Percentiles rank a stretch among this genome's conserved stretches.
phyloP scores from a whole-genome alignment of 2,888 invertebrate species.

The Aromia moschata region DNA sequence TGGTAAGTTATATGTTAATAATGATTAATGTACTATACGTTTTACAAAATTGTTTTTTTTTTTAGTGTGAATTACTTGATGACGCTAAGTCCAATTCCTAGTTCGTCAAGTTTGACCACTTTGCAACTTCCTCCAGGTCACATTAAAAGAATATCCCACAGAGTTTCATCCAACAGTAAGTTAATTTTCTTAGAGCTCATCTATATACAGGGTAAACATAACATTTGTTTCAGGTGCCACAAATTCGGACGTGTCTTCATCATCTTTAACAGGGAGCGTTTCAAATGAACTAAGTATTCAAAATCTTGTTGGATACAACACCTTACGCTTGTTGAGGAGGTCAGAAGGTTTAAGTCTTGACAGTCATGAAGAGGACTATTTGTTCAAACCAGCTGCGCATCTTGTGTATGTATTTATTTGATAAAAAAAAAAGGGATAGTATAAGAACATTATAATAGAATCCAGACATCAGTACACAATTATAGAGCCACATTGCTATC shows the following conservation, averaged over 20 bases:
- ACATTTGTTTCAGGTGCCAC: conserved; percentile 63
- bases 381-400: conserved; percentile 42
- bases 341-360: conserved; percentile 43
- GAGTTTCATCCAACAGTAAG: conserved; percentile 69
- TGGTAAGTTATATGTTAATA: conserved; percentile 34
- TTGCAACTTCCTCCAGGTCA: conserved; percentile 63
- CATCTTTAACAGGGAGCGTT: conserved; percentile 64
- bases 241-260: conserved; percentile 66
- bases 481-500: too few species aligned
- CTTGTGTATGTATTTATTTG: conserved; percentile 40
- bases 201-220: too few species aligned
- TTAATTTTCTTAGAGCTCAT: too few species aligned
- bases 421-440: too few species aligned
- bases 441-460: too few species aligned
- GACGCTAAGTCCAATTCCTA: conserved; percentile 88
- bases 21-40: background rate
- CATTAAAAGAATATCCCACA: conserved; percentile 57
- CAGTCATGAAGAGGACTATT: conserved; percentile 41
- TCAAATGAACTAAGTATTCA: conserved; percentile 72
- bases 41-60: conserved; percentile 37
- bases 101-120: conserved; percentile 75
- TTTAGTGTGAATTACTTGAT: conserved; percentile 74
- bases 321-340: conserved; percentile 72
- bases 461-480: too few species aligned
- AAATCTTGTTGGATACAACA: conserved; percentile 81